Conservation (phyloP, 2,797 vertebrate species). For the Syndactyla subalaris region DNA sequence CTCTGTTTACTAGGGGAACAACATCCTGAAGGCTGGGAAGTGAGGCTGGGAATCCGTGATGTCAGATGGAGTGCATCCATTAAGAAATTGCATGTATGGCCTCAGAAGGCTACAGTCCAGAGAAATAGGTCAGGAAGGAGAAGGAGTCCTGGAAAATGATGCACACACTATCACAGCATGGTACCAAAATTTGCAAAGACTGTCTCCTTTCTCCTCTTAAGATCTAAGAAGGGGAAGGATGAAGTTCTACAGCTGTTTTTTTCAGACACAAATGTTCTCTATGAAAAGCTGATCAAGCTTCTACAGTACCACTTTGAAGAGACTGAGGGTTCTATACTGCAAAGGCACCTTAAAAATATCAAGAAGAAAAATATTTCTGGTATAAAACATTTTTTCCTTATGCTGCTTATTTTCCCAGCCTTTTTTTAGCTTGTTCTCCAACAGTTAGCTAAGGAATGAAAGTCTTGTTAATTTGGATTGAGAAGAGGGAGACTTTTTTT, state of each 20-base stretch:
- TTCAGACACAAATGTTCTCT: background rate
- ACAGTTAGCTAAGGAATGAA: background rate
- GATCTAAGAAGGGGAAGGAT: background rate
- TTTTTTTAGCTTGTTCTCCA: background rate
- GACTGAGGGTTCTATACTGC: background rate
- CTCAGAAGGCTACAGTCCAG: background rate
- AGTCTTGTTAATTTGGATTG: background rate
- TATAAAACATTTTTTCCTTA: background rate
- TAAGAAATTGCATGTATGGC: accelerated
- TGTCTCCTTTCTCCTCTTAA: background rate
- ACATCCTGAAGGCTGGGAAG: background rate
- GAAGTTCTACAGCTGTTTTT: background rate
- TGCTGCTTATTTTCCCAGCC: background rate
- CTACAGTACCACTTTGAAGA: background rate
- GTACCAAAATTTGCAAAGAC: background rate
- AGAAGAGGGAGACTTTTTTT: background rate
- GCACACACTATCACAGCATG: background rate
- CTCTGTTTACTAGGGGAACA: background rate
- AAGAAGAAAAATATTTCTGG: background rate
- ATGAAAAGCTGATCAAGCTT: background rate
- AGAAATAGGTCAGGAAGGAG: background rate
- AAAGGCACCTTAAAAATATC: background rate
- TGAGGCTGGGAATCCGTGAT: background rate
- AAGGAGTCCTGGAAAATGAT: background rate
- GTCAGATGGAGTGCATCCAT: background rate